Evolutionary conservation across 2,888 invertebrate genomes (phyloP).

Genomic region (Willowsia nigromaculata): DNA sequence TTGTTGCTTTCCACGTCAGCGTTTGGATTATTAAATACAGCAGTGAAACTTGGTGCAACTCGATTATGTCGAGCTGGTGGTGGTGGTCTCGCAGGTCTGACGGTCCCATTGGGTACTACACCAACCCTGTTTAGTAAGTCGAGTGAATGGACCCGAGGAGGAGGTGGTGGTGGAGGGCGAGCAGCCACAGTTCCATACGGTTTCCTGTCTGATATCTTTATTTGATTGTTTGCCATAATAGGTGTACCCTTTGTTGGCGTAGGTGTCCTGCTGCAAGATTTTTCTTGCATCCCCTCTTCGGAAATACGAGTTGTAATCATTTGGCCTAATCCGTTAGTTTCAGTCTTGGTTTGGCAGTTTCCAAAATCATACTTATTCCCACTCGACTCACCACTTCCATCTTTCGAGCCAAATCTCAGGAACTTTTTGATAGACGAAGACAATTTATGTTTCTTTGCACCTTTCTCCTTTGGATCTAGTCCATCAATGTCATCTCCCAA

Average conservation of each 20-base stretch:
- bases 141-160: conserved; percentile 77
- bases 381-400: conserved; percentile 45
- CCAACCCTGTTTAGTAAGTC: conserved; percentile 76
- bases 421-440: conserved; percentile 78
- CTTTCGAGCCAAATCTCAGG: conserved; percentile 75
- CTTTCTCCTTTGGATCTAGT: conserved; percentile 72
- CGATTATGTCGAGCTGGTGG: conserved; percentile 76
- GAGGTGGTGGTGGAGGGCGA: conserved; percentile 78
- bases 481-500: conserved; percentile 38
- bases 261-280: conserved; percentile 57
- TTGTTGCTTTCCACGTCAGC: conserved; percentile 28
- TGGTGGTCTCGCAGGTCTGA: conserved; percentile 77
- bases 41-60: conserved; percentile 78
- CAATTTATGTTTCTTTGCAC: conserved; percentile 76
- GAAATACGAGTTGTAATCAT: conserved; percentile 56
- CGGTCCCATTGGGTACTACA: conserved; percentile 59
- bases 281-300: conserved; percentile 57
- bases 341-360: conserved; percentile 63
- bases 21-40: conserved; percentile 76
- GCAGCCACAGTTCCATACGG: conserved; percentile 66
- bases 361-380: conserved; percentile 68
- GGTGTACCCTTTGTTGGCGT: conserved; percentile 47
- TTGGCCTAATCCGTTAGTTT: conserved; percentile 41
- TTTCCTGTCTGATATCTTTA: conserved; percentile 38
- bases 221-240: not conserved